Percentiles rank a stretch among this genome's conserved stretches.
phyloP scores from a whole-genome alignment of 2,888 invertebrate species.

The Timema cristinae region DNA sequence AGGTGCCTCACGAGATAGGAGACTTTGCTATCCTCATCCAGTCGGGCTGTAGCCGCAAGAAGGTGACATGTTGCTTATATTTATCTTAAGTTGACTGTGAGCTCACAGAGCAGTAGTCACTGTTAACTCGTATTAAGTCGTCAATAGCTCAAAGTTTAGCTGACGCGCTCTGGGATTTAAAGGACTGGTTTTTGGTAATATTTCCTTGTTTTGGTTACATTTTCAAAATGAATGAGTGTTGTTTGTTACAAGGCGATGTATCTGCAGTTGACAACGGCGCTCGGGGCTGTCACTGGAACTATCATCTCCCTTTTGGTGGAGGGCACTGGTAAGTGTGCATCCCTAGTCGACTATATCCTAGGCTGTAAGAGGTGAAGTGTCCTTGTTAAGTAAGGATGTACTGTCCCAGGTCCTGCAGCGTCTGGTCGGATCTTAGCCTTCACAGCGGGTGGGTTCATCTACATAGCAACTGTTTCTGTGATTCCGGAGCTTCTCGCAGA shows the following conservation, averaged over 20 bases:
- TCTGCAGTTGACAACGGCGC: conserved; percentile 88
- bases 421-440: conserved; percentile 92
- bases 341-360: too few species aligned
- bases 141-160: neutral
- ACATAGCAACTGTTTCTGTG: conserved; percentile 98
- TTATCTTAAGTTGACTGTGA: too few species aligned
- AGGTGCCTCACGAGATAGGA: conserved; percentile 99
- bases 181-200: neutral
- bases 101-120: too few species aligned
- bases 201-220: neutral
- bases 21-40: conserved; percentile 98
- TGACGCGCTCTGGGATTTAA: neutral
- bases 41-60: conserved; percentile 88
- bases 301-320: conserved; percentile 80
- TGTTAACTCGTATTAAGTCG: too few species aligned
- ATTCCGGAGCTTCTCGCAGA: conserved; percentile 95
- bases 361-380: too few species aligned
- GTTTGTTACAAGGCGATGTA: conserved; percentile 70
- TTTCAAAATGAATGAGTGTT: conserved; percentile 22
- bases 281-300: conserved; percentile 93
- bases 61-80: conserved; percentile 48
- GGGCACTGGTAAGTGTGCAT: conserved; percentile 46
- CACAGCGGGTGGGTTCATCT: conserved; percentile 99
- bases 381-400: conserved; percentile 2
- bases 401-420: conserved; percentile 56